phyloP scores from a whole-genome alignment of 1,140 invertebrate species.

The Caerostris extrusa region DNA sequence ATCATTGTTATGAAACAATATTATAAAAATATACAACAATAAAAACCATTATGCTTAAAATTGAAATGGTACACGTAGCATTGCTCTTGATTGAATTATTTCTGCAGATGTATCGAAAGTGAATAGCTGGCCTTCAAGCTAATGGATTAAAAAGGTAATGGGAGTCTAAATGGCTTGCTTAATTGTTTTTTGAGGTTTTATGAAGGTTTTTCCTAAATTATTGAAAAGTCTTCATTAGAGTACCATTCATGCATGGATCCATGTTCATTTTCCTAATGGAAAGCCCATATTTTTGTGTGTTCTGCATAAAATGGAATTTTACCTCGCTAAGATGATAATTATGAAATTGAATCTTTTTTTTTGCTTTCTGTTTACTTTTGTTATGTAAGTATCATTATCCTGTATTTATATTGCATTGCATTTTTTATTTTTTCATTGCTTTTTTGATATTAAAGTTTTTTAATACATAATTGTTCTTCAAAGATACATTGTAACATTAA shows the following conservation, averaged over 20 bases:
- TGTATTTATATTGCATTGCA: too few species aligned
- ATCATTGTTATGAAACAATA: too few species aligned
- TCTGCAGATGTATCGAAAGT: not conserved
- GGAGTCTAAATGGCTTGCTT: not conserved
- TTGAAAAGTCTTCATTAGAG: not conserved
- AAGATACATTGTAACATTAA: too few species aligned
- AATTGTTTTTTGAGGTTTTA: not conserved
- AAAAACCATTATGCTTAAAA: not conserved
- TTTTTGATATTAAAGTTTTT: too few species aligned
- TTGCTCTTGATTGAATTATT: not conserved
- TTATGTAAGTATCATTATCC: too few species aligned
- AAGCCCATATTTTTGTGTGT: not conserved
- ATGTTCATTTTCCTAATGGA: slow-evolving; percentile 15
- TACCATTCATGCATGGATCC: not conserved
- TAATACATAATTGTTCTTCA: too few species aligned
- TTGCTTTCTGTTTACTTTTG: not conserved
- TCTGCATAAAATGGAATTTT: not conserved
- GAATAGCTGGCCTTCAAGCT: not conserved
- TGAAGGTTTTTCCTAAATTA: not conserved
- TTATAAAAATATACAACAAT: too few species aligned
- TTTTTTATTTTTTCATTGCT: too few species aligned
- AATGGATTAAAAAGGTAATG: not conserved
- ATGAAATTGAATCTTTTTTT: not conserved
- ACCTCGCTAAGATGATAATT: not conserved
- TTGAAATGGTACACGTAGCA: not conserved